These are phyloP conservation scores for Odocoileus hemionus DNA, from an alignment of 2,113 vertebrate genomes.

Conservation along the genomic window DNA sequence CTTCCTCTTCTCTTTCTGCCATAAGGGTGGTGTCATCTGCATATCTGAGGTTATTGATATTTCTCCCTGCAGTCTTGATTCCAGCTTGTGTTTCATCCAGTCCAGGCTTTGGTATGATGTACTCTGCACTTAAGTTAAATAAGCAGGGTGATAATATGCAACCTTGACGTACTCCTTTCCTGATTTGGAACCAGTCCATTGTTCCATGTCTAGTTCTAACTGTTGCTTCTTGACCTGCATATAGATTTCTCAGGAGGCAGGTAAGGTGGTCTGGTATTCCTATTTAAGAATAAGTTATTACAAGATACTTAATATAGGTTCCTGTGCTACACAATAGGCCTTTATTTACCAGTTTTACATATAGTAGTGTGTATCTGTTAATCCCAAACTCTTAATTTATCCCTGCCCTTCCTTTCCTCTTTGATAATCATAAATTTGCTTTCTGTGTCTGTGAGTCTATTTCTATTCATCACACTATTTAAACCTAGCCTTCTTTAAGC, in stretches of 20 bases:
- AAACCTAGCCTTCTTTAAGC: not conserved
- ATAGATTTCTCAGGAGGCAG: not conserved
- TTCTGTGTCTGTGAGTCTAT: not conserved
- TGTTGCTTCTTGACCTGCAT: not conserved
- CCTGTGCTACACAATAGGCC: not conserved
- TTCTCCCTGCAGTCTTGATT: not conserved
- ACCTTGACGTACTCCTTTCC: not conserved
- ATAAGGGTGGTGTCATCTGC: not conserved
- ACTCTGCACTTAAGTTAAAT: not conserved
- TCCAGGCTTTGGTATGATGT: not conserved
- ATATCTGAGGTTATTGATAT: not conserved
- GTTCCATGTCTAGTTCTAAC: not conserved
- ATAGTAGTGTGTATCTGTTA: not conserved
- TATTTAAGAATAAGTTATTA: not conserved
- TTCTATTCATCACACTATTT: not conserved
- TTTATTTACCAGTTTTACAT: not conserved
- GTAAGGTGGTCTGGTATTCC: not conserved
- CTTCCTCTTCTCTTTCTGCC: not conserved
- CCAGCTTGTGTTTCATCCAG: not conserved
- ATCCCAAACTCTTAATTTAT: not conserved
- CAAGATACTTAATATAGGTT: not conserved
- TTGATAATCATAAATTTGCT: not conserved
- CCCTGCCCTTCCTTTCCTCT: not conserved
- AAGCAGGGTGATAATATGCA: not conserved
- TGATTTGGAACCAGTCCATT: not conserved